These are phyloP conservation scores for Lepidothrix coronata DNA, from an alignment of 2,113 vertebrate species.

Conservation along the genomic window DNA sequence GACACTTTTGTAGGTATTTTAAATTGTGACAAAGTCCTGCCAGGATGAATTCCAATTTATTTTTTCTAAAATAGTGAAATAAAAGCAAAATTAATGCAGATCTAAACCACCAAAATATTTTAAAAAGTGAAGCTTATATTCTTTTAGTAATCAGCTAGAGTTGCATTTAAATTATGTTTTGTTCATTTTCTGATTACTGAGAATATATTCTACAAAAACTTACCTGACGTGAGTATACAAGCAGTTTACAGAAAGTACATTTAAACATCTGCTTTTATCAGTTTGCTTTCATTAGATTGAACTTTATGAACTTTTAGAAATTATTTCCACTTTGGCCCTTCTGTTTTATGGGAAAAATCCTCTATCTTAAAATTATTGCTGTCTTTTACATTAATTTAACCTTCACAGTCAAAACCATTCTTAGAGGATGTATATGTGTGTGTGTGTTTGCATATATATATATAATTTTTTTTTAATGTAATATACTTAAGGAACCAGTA, in stretches of 20 bases:
- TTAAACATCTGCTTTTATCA: not conserved
- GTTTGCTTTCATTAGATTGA: not conserved
- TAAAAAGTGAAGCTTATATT: not conserved
- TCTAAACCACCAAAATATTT: not conserved
- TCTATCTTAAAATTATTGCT: not conserved
- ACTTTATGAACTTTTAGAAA: not conserved
- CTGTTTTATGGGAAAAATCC: not conserved
- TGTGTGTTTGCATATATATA: not conserved
- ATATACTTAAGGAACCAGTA: not conserved
- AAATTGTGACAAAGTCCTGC: not conserved
- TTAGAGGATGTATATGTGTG: fast-evolving
- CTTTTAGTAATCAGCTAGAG: not conserved
- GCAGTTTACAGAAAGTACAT: not conserved
- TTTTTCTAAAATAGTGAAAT: not conserved
- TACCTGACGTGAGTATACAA: not conserved
- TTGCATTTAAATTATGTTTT: not conserved
- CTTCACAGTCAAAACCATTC: not conserved
- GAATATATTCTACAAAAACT: not conserved
- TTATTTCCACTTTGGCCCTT: not conserved
- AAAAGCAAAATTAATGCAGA: not conserved
- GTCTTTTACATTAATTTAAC: not conserved
- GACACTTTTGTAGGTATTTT: not conserved
- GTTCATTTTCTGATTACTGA: not conserved
- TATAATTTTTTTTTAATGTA: not conserved
- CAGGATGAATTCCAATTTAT: not conserved